Evolutionary conservation across 2,113 vertebrate genomes (phyloP), one percentile per base, ranked within the genome.

Genomic region (Chloebia gouldiae): DNA sequence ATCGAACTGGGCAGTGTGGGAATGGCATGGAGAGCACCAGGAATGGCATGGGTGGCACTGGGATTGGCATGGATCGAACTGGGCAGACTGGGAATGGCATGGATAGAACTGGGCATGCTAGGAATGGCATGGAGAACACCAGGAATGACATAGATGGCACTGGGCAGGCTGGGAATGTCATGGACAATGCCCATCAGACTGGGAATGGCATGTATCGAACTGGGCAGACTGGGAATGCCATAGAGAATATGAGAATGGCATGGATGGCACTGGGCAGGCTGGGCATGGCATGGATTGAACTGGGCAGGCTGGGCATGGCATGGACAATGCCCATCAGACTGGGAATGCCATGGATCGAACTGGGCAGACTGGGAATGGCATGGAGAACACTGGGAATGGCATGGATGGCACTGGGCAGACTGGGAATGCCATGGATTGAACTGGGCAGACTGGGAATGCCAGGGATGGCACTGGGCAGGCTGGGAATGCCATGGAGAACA

Each of bases 181-280:
- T 44, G 15, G 40, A 31, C 9, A 12, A 3, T 3, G 8, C 35
- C 18, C 31, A 15, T 31, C 2, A 14, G 4, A 0, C 13, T 37
- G n/a, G 47, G 68, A 53, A 40, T 53, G 49, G 2, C 7, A 3
- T 18, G 21, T 49, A 23, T 2, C 0, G 4, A 0, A 10, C 30
- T 42, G 37, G 50, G 50, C 4, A 54, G 4, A 1, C 2, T 72
- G 51, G 13, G 37, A 54, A 54, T n/a, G 39, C 0, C 17, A 3
- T 15, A 8, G 53, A 33, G 1, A 1, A 39, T 39, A 11, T 45
- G 37, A 30, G 37, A 33, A 71, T 33, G 28, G 1, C 23, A 14
- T 19, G 33, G 44, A 16, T 6, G 3, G 25, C 8, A 21, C 12
- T 45, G 44, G 44, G 44, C 20, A 45, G 20, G 13, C 12, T 56